A percentile compares a stretch with the other conserved stretches of the same genome.
phyloP scores from a whole-genome alignment of 2,113 vertebrate species.

The Chamaea fasciata region DNA sequence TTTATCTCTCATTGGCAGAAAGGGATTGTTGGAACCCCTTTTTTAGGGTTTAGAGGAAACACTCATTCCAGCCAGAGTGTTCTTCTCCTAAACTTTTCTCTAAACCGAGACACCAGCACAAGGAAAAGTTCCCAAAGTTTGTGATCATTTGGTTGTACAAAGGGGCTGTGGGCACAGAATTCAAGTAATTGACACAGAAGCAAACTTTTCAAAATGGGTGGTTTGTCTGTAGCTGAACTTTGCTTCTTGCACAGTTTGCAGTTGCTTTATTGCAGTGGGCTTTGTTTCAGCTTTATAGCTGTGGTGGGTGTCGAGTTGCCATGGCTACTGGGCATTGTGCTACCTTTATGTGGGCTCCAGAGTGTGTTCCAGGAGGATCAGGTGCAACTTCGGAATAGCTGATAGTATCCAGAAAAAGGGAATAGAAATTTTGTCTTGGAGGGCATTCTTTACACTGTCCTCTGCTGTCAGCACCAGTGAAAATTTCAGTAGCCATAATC shows the following conservation, averaged over 20 bases:
- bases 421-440: background rate
- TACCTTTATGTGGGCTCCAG: background rate
- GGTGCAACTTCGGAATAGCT: background rate
- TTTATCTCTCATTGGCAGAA: background rate
- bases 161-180: background rate
- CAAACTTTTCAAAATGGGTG: background rate
- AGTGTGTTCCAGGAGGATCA: background rate
- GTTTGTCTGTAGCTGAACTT: background rate
- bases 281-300: constrained; percentile 5
- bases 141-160: background rate
- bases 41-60: background rate
- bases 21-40: background rate
- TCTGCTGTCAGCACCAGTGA: background rate
- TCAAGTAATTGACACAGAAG: background rate
- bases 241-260: background rate
- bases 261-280: background rate
- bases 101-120: background rate
- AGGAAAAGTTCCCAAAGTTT: background rate
- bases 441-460: background rate
- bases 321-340: background rate
- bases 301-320: background rate
- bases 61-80: background rate
- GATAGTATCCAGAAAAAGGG: background rate
- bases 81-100: background rate
- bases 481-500: background rate